Evolutionary conservation across 2,113 vertebrate species (phyloP).

Genomic region (Capra hircus): DNA sequence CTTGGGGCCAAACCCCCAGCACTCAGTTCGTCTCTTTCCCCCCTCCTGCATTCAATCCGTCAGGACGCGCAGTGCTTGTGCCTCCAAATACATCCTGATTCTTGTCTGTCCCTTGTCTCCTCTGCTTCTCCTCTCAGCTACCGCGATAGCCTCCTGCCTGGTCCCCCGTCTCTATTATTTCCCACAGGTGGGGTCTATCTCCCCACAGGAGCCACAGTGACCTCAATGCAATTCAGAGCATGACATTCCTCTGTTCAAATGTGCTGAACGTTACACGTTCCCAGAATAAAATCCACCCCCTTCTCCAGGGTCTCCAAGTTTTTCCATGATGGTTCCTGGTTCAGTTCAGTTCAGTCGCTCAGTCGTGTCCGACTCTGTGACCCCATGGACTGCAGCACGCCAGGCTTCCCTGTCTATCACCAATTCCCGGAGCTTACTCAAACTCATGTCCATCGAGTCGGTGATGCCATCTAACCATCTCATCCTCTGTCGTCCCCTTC

Average conservation of each 20-base stretch:
- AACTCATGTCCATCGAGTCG: background rate
- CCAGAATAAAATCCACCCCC: background rate
- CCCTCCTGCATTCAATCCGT: background rate
- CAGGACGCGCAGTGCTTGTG: fast-evolving
- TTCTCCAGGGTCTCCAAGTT: fast-evolving
- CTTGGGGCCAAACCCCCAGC: background rate
- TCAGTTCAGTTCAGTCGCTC: background rate
- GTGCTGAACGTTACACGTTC: background rate
- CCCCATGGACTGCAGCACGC: no score
- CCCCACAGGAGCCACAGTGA: background rate
- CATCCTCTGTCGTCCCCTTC: background rate
- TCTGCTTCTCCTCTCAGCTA: fast-evolving
- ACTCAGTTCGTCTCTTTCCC: background rate
- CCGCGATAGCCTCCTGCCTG: fast-evolving
- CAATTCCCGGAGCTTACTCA: background rate
- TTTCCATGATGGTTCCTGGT: background rate
- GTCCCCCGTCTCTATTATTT: no score
- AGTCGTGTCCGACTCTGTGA: background rate
- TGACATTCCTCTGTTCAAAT: background rate
- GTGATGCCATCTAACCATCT: background rate
- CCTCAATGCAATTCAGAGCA: background rate
- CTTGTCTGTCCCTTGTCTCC: background rate
- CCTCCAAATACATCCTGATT: background rate
- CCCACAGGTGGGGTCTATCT: fast-evolving
- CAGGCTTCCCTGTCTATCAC: background rate